Percentiles rank a stretch among this genome's conserved stretches.
phyloP scores from a whole-genome alignment of 2,113 vertebrate species.

The Centrocercus urophasianus region DNA sequence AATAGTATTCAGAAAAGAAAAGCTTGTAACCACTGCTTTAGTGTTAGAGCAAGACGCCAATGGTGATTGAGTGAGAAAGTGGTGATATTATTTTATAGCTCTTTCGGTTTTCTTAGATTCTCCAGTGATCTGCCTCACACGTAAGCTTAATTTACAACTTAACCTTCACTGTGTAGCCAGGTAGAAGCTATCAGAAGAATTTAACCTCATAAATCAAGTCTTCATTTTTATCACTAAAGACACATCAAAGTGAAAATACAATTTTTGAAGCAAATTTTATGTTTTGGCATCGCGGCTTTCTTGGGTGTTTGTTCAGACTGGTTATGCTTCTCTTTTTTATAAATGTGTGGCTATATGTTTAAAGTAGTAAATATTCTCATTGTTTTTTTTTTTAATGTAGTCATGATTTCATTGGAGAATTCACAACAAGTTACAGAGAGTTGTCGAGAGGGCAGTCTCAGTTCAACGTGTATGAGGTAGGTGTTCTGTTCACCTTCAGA shows the following conservation, averaged over 20 bases:
- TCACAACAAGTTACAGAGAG: constrained; percentile 97
- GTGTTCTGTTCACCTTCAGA: not conserved
- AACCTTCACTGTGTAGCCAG: not conserved
- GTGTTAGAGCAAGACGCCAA: not conserved
- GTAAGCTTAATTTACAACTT: not conserved
- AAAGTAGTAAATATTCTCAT: not conserved
- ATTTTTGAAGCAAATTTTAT: not conserved
- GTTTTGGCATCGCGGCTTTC: not conserved
- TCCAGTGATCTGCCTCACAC: not conserved
- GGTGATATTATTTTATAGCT: not conserved
- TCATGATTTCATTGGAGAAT: constrained; percentile 98
- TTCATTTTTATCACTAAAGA: not conserved
- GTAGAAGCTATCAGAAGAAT: not conserved
- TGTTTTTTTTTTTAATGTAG: constrained; percentile 68
- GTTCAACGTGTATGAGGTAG: constrained; percentile 97
- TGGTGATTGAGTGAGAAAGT: not conserved
- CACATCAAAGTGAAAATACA: not conserved
- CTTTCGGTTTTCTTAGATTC: not conserved
- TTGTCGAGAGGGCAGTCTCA: constrained; percentile 95
- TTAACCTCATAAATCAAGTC: not conserved
- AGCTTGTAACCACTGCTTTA: not conserved
- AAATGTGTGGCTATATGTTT: not conserved
- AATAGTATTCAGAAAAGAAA: not conserved
- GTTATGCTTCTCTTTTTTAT: not conserved
- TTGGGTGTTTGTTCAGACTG: not conserved